Base-by-base conservation (phyloP, 2,888 invertebrate genomes). In the Schizotus pectinicornis region DNA sequence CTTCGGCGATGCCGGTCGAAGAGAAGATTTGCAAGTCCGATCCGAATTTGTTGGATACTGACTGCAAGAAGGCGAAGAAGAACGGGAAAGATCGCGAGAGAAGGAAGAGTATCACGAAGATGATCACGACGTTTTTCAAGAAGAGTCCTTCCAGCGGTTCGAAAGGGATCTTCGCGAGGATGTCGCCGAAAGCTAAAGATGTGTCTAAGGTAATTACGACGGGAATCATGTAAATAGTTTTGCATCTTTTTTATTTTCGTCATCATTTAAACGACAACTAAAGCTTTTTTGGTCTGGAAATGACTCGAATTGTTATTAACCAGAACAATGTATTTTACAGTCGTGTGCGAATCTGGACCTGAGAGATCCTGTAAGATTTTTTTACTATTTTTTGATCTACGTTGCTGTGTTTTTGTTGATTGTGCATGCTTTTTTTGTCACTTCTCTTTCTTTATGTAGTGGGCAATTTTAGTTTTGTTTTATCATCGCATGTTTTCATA, bases 121-220 rank as follows among this genome's bases (percentile, higher is more conserved):
- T 92, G 48, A 88, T 94, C 61, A 89, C 92, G 11, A 92, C 88
- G 76, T 90, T 94, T 77, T 90, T 94, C 75, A 89, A 90, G 77
- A 88, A 89, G 82, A 71, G 81, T 78, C 39, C 79, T 66, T 50
- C 75, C 75, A 34, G 71, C 67, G 56, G 70, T 39, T 68, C 72
- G n/a, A 74, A 73, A n/a, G 65, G 81, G 82, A 47, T 82, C 65
- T 82, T 86, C 62, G 83, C 86, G 53, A 84, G 84, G 67, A 81
- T 87, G 51, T 84, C 86, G 14, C 83, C 86, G 11, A 87, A 85
- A 75, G 81, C 83, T 6, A 88, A 86, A 78, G 85, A 85, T 59
- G 83, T 85, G 74, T 83, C 84, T 46, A 88, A 87, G 85, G 88
- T 88, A 78, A 79, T 48, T 66, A 1, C 11, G 33, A 43, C n/a